Conservation (phyloP, 1,140 invertebrate species). For the Bombus superbus region DNA sequence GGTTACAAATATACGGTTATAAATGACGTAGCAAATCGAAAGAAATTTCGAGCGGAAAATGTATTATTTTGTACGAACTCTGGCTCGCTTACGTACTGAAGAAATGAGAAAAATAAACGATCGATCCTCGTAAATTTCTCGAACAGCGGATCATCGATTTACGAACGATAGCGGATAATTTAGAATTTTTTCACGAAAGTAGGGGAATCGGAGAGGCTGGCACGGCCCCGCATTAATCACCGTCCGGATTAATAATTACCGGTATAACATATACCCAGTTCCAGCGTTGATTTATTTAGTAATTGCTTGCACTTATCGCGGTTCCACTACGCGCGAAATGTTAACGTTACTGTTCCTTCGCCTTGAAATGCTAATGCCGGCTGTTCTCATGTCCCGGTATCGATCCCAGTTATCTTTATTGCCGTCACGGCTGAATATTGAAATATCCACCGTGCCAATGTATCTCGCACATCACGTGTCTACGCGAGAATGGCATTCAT, state of each 20-base stretch:
- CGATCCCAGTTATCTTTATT: conserved; percentile 61
- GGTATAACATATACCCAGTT: conserved; percentile 1
- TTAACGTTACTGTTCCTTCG: conserved; percentile 56
- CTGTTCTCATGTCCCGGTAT: conserved; percentile 62
- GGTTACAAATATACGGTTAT: too few relatives aligned
- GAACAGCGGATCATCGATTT: too few relatives aligned
- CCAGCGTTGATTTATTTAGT: conserved; percentile 60
- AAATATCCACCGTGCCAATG: conserved; percentile 53
- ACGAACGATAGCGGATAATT: neutral
- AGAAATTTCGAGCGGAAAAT: too few relatives aligned
- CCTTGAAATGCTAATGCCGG: conserved; percentile 65
- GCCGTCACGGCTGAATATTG: conserved; percentile 57
- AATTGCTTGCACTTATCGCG: conserved; percentile 51
- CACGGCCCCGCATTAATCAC: conserved; percentile 31
- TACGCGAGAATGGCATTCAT: conserved; percentile 49
- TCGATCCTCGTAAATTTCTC: neutral
- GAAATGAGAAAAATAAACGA: too few relatives aligned
- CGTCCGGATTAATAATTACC: conserved; percentile 58
- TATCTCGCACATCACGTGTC: conserved; percentile 58
- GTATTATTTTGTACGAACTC: too few relatives aligned
- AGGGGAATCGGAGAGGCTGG: neutral
- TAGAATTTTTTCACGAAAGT: neutral
- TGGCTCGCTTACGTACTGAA: too few relatives aligned
- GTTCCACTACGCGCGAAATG: conserved; percentile 47
- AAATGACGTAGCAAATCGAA: too few relatives aligned